Base-by-base conservation (phyloP, 2,797 vertebrate genomes). In the Hephaestus fuliginosus region DNA sequence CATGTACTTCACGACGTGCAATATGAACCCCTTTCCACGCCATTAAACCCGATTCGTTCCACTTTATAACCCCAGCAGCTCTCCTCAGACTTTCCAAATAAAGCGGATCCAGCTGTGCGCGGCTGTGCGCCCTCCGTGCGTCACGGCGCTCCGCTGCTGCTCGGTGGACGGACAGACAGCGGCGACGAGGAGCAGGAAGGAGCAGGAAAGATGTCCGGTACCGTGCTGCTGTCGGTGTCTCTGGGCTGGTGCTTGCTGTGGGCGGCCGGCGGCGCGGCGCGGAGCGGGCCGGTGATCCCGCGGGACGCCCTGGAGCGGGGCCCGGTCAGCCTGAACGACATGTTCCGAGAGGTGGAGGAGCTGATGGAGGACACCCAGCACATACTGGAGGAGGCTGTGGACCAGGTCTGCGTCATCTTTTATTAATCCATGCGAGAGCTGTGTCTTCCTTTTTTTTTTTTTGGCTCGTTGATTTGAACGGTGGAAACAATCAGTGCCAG, bases 321-420 rank as follows among this genome's bases (percentile, higher is more conserved):
- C 62, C 93, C 95, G 66, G 65, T 76, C 86, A 97, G 95, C 43
- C 94, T 98, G 81, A 97, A 96, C 82, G 97, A 98, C 78, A 98
- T 98, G 97, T 97, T 98, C 89, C 95, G 94, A 39, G 97, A 99
- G 93, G 96, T 98, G 76, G 97, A 97, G 89, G 96, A 96, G 84
- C 89, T 99, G 88, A 98, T 98, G 96, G 96, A 97, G 89, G 97
- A 99, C 92, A 98, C 97, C 5, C 96, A 97, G 90, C 93, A 97
- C 86, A 97, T 97, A 78, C 93, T 99, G 90, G 96, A 96, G 82
- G 97, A 97, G 90, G 97, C 98, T 0, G 97, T 97, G 71, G 95
- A 97, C 78, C 97, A 98, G 98, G 98, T 99, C 94, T 88, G 93
- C 81, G 78, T 89, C 85, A 78, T 39, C 3, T 78, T 82, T 80